phyloP scores from a whole-genome alignment of 2,888 invertebrate genomes.

The Pantelozetes paolii region DNA sequence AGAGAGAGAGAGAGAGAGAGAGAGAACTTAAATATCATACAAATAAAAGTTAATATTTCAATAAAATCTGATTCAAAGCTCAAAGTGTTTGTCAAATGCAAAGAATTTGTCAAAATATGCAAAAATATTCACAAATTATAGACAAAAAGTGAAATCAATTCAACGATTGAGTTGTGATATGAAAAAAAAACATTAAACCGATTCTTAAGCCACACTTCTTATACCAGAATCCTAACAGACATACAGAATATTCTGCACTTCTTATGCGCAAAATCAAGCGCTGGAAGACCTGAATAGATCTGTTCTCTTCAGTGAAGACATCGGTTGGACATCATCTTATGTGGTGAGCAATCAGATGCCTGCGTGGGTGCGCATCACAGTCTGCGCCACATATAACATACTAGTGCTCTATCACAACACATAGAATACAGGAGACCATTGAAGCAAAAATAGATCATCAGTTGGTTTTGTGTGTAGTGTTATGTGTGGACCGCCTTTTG shows the following conservation, averaged over 20 bases:
- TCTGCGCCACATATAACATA: constrained; percentile 13
- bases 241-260: neutral
- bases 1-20: too few relatives aligned
- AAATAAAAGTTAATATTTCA: too few relatives aligned
- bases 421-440: neutral
- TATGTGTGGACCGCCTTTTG: neutral
- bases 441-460: neutral
- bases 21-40: too few relatives aligned
- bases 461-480: neutral
- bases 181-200: too few relatives aligned
- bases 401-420: neutral
- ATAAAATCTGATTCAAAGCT: too few relatives aligned
- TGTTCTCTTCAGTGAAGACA: neutral
- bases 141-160: too few relatives aligned
- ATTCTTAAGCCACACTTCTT: too few relatives aligned
- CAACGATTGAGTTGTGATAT: too few relatives aligned
- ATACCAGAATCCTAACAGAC: too few relatives aligned
- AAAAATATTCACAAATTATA: too few relatives aligned
- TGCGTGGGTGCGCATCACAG: constrained; percentile 31
- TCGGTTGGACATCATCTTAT: constrained; percentile 16
- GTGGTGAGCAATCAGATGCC: constrained; percentile 28
- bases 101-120: too few relatives aligned
- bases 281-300: neutral
- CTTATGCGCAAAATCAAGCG: neutral
- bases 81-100: too few relatives aligned